Evolutionary conservation across 2,113 vertebrate genomes (phyloP), one percentile per base, ranked within the genome.

Genomic region (Cariama cristata): DNA sequence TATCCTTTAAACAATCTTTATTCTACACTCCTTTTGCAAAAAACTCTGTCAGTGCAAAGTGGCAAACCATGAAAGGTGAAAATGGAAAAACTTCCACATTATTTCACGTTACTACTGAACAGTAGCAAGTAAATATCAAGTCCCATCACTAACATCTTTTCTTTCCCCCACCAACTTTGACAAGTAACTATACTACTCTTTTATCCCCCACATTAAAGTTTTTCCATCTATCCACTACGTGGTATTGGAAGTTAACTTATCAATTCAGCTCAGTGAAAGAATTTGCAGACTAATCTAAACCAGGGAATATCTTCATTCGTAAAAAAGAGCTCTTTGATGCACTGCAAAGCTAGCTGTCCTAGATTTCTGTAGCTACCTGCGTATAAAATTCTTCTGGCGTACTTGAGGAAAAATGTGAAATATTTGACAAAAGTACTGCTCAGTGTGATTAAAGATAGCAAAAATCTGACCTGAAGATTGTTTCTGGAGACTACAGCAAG

Each of bases 401-500:
- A 30, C 13, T 32, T 28, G 20, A 62, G 53, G 40, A 64, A 58
- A 80, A 63, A 12, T 0, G 2, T 7, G 12, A 23, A 60, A 38
- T 7, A 19, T 56, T 32, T n/a, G 28, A 17, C 23, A 40, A 23
- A 86, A 86, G 11, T 5, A 33, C n/a, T 72, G 22, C 58, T 79
- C 67, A 19, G 26, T 4, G 14, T 35, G 26, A 92, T 68, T 52
- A 59, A 67, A 87, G 11, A 49, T 2, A 47, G 16, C 33, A 71
- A 58, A 95, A 77, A 16, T 80, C 89, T 96, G 50, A 96, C 88
- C 94, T 95, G 88, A 21, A 79, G 67, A 9, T 83, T n/a, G 17
- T 32, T 64, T 12, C 40, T 79, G 50, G 38, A 83, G 55, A 8
- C 27, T 30, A 40, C 76, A 92, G 90, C 69, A 52, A 72, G 24